phyloP scores from a whole-genome alignment of 2,888 invertebrate species.

The Agrotis exclamationis region DNA sequence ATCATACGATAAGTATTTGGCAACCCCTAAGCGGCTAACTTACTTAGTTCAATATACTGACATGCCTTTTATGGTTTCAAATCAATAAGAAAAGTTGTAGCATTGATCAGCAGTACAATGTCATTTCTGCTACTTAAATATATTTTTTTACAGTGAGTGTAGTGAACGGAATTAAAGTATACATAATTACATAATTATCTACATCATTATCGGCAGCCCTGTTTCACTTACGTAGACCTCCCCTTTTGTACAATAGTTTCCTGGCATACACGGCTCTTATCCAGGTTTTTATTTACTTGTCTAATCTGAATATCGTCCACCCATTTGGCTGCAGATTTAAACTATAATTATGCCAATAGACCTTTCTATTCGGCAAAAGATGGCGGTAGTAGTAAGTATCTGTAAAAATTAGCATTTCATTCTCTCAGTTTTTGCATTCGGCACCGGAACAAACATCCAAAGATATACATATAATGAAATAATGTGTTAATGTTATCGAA shows the following conservation, averaged over 20 bases:
- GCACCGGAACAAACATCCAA: not conserved
- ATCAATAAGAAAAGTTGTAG: not conserved
- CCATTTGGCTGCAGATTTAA: too few relatives aligned
- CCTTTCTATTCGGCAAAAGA: constrained; percentile 67
- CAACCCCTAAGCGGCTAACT: not conserved
- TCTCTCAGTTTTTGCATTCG: not conserved
- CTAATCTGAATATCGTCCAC: too few relatives aligned
- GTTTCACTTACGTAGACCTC: too few relatives aligned
- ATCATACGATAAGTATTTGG: not conserved
- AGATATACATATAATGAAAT: not conserved
- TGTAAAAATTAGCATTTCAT: not conserved
- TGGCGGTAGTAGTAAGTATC: constrained; percentile 62
- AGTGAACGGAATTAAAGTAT: not conserved
- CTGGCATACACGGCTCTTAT: too few relatives aligned
- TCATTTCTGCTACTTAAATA: not conserved
- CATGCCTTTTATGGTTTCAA: not conserved
- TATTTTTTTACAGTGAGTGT: not conserved
- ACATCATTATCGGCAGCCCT: too few relatives aligned
- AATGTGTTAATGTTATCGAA: not conserved
- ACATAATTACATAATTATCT: too few relatives aligned
- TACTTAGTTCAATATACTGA: not conserved
- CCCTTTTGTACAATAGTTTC: too few relatives aligned
- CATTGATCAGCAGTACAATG: not conserved
- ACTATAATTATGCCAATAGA: not conserved
- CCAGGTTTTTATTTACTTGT: too few relatives aligned